These are phyloP conservation scores for Lethenteron camtschaticum DNA, from an alignment of 2,113 vertebrate species.

Conservation along the genomic window DNA sequence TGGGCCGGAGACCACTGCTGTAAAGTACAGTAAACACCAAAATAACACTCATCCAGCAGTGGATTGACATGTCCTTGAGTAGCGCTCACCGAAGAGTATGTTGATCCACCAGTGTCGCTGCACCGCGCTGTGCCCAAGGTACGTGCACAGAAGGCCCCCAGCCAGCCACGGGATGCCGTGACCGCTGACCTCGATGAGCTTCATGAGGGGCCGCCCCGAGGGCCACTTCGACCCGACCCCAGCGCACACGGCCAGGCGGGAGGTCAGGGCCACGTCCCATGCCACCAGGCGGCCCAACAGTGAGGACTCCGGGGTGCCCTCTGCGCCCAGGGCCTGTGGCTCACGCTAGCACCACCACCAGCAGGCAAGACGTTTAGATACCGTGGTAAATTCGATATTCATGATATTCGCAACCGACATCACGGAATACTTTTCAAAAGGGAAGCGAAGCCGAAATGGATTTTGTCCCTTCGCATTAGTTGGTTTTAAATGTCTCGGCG, in stretches of 20 bases:
- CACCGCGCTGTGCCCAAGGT: constrained; percentile 50
- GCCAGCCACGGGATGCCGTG: constrained; percentile 77
- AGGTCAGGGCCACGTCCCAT: constrained; percentile 80
- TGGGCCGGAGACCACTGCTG: no score
- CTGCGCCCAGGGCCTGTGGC: no score
- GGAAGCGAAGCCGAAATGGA: no score
- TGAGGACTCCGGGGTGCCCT: no score
- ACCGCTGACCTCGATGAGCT: constrained; percentile 69
- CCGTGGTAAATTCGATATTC: no score
- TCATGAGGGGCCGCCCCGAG: constrained; percentile 60
- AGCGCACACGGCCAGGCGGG: constrained; percentile 69
- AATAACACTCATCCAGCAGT: background rate
- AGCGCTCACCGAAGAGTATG: constrained; percentile 51
- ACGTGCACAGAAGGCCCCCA: constrained; percentile 49
- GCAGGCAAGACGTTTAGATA: no score
- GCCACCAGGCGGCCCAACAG: constrained; percentile 57
- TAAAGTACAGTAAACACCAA: background rate
- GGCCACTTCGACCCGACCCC: constrained; percentile 68
- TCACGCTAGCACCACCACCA: no score
- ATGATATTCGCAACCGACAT: no score
- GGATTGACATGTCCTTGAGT: background rate
- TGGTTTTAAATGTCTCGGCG: no score
- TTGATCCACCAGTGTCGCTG: constrained; percentile 78
- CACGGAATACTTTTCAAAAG: no score
- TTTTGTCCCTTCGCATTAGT: no score